phyloP scores from a whole-genome alignment of 2,888 invertebrate genomes.

The Scaptomyza polygonia region DNA sequence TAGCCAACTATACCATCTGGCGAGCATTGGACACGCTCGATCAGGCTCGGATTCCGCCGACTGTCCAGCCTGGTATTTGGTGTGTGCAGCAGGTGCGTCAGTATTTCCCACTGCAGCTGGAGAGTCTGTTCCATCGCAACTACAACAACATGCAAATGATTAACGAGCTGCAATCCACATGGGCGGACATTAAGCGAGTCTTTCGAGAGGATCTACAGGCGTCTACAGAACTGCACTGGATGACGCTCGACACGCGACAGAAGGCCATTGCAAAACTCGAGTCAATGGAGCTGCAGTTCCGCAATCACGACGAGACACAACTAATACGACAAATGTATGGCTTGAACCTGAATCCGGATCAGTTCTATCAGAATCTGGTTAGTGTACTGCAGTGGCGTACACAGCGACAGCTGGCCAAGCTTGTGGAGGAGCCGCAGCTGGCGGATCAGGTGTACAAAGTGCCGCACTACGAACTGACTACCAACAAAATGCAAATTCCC shows the following conservation, averaged over 20 bases:
- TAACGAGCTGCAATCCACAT: slow-evolving; percentile 80
- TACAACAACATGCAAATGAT: slow-evolving; percentile 78
- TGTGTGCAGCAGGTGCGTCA: slow-evolving; percentile 74
- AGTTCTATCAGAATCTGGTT: slow-evolving; percentile 76
- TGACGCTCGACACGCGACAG: slow-evolving; percentile 72
- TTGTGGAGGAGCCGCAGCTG: slow-evolving; percentile 65
- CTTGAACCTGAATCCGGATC: slow-evolving; percentile 49
- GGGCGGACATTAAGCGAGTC: slow-evolving; percentile 77
- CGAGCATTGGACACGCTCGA: slow-evolving; percentile 76
- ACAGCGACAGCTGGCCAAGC: slow-evolving; percentile 54
- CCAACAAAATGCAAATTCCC: slow-evolving; percentile 78
- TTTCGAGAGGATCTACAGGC: slow-evolving; percentile 77
- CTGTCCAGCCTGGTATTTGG: slow-evolving; percentile 64
- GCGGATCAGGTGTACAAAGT: slow-evolving; percentile 64
- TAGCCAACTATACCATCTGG: slow-evolving; percentile 83
- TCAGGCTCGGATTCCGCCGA: slow-evolving; percentile 55
- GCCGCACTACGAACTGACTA: slow-evolving; percentile 71
- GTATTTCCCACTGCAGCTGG: slow-evolving; percentile 80
- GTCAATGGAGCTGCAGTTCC: slow-evolving; percentile 69
- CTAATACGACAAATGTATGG: slow-evolving; percentile 64
- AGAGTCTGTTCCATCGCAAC: slow-evolving; percentile 79
- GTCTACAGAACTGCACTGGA: slow-evolving; percentile 73
- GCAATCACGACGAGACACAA: slow-evolving; percentile 57
- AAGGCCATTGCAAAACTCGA: slow-evolving; percentile 75
- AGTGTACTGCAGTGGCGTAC: slow-evolving; percentile 76